Base-by-base conservation (phyloP, 2,113 vertebrate genomes). In the Dendrocopos noguchii region DNA sequence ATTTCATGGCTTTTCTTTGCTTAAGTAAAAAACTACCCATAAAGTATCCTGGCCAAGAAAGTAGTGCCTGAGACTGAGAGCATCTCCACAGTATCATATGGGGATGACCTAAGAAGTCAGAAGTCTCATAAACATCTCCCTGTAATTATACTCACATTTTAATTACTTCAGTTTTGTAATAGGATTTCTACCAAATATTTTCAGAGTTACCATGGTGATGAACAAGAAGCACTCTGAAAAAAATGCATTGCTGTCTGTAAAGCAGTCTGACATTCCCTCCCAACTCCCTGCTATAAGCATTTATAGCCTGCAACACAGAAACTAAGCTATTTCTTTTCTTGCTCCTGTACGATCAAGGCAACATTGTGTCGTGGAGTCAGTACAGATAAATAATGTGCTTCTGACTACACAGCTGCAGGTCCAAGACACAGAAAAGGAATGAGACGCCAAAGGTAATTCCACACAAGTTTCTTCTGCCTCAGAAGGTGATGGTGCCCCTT, bases 141-240 rank as follows among this genome's bases (percentile, higher is more conserved):
- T 64, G 24, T 83, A 91, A 94, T 94, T 85, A 89, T 6, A 93
- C 28, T 91, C 60, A 60, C 1, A 2, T 36, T 86, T 21, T 72
- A 87, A 92, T 91, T 95, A 94, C 19, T 46, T n/a, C 17, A 24
- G 52, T 95, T 91, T 93, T 56, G 82, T 82, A 95, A 93, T 17
- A 82, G 16, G n/a, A 75, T 59, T 87, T 66, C 82, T 87, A 59
- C 79, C 92, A 21, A 87, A 53, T 10, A 29, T 77, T 59, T 80
- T 72, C 47, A 64, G 8, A 4, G 12, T 46, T 91, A 72, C 47
- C 59, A 80, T 61, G 12, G 44, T 57, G 22, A 72, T 0, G 0
- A 88, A 71, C 57, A 52, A 78, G 46, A 71, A 88, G 33, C 33
- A 84, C 15, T 28, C 61, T 57, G 31, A 72, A 55, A 59, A 36